Evolutionary conservation across 2,797 vertebrate species (phyloP).

Genomic region (Pygocentrus nattereri): DNA sequence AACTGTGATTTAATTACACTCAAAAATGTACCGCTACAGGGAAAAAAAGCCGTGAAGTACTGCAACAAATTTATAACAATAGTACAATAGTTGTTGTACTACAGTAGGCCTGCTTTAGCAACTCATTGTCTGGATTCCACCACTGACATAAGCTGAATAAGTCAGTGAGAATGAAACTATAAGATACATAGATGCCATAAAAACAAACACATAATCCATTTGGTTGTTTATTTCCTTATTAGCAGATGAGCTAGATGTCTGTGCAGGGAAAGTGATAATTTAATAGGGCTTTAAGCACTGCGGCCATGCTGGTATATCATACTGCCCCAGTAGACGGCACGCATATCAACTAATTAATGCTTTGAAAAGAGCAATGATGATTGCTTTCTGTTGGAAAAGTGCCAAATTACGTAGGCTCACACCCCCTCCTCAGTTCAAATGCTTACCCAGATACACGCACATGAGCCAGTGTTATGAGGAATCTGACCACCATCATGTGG

Average conservation of each 20-base stretch:
- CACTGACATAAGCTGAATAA: background rate
- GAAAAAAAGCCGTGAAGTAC: too few relatives aligned
- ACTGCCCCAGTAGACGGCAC: slow-evolving; percentile 48
- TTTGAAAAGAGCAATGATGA: slow-evolving; percentile 53
- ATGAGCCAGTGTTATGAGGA: slow-evolving; percentile 28
- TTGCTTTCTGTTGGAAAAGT: slow-evolving; percentile 55
- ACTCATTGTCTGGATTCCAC: background rate
- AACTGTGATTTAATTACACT: too few relatives aligned
- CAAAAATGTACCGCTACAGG: too few relatives aligned
- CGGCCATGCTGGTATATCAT: slow-evolving; percentile 41
- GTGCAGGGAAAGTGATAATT: slow-evolving; percentile 36
- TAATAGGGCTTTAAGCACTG: slow-evolving; percentile 27
- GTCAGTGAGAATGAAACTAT: background rate
- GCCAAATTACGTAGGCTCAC: slow-evolving; percentile 56
- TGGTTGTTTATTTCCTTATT: slow-evolving; percentile 49
- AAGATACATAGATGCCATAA: slow-evolving; percentile 7
- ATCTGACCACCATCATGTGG: slow-evolving; percentile 20
- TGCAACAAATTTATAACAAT: background rate
- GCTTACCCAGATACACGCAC: slow-evolving; percentile 45
- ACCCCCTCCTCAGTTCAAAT: slow-evolving; percentile 40
- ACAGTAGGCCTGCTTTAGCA: background rate
- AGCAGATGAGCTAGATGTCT: slow-evolving; percentile 38
- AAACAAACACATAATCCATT: slow-evolving; percentile 20
- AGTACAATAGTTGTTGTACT: background rate
- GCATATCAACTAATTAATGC: slow-evolving; percentile 58